Conservation (phyloP, 2,113 vertebrate genomes). For the Serinus canaria region DNA sequence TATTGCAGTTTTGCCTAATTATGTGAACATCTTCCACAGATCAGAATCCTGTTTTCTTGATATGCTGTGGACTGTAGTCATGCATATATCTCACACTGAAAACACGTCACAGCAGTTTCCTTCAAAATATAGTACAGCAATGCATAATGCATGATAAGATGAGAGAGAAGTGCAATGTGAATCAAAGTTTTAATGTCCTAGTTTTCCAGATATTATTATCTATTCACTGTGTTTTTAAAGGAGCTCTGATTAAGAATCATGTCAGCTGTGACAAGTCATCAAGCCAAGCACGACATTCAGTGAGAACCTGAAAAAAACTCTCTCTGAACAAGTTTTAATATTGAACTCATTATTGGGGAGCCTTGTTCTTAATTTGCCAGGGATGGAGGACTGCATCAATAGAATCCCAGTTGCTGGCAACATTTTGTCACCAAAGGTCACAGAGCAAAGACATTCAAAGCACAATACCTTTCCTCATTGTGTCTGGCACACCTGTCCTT, state of each 20-base stretch:
- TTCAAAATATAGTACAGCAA: slow-evolving; percentile 41
- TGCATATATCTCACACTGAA: neutral
- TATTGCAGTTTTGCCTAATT: neutral
- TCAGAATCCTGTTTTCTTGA: neutral
- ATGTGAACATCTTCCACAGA: neutral
- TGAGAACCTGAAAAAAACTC: neutral
- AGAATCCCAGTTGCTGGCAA: neutral
- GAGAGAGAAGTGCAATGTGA: neutral
- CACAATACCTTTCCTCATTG: neutral
- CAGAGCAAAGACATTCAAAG: neutral
- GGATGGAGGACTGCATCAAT: neutral
- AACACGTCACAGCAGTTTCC: slow-evolving; percentile 21
- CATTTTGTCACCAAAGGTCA: neutral
- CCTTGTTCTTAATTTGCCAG: neutral
- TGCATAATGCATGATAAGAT: slow-evolving; percentile 42
- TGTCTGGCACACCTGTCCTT: neutral
- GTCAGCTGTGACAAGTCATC: slow-evolving; percentile 14
- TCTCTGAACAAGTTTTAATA: neutral
- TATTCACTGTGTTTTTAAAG: slow-evolving; percentile 26
- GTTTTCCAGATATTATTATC: slow-evolving; percentile 49
- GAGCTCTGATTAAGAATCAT: slow-evolving; percentile 20
- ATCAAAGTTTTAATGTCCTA: slow-evolving; percentile 56
- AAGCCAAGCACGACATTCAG: neutral
- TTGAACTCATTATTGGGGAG: neutral
- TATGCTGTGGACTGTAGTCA: neutral